Percentiles rank a stretch among this genome's conserved stretches.
phyloP scores from a whole-genome alignment of 2,888 invertebrate genomes.

The Drosophila putrida region DNA sequence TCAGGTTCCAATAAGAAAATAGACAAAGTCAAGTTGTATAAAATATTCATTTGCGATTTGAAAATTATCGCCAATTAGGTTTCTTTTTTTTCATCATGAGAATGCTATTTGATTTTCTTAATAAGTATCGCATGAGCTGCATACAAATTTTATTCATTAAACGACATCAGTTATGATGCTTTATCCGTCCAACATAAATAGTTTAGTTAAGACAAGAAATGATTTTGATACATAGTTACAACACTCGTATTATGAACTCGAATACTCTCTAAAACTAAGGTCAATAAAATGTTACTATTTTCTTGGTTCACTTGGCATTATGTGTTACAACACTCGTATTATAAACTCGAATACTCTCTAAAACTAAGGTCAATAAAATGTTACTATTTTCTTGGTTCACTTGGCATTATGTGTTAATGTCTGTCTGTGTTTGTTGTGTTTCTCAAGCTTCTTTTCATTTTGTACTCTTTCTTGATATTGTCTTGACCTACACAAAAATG shows the following conservation, averaged over 20 bases:
- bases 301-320: constrained; percentile 26
- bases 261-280: constrained; percentile 20
- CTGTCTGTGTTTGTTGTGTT: constrained; percentile 6
- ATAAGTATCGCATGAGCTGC: constrained; percentile 44
- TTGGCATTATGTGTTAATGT: constrained; percentile 28
- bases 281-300: constrained; percentile 22
- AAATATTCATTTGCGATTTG: constrained; percentile 45
- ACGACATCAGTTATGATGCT: not conserved
- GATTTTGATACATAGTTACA: constrained; percentile 15
- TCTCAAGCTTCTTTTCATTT: constrained; percentile 32
- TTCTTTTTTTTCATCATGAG: constrained; percentile 24
- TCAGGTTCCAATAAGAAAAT: constrained; percentile 53
- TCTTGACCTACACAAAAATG: constrained; percentile 22
- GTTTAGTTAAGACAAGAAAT: constrained; percentile 12
- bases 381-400: constrained; percentile 27
- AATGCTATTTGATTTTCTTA: constrained; percentile 33
- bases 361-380: constrained; percentile 26
- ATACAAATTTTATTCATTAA: constrained; percentile 11
- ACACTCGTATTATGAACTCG: not conserved
- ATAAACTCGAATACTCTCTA: constrained; percentile 9
- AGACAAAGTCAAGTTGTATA: constrained; percentile 53
- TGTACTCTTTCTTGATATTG: constrained; percentile 55
- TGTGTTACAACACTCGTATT: not conserved
- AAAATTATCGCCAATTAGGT: constrained; percentile 41
- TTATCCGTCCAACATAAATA: not conserved